Base-by-base conservation (phyloP, 2,888 invertebrate species). In the Gymnosoma rotundatum region DNA sequence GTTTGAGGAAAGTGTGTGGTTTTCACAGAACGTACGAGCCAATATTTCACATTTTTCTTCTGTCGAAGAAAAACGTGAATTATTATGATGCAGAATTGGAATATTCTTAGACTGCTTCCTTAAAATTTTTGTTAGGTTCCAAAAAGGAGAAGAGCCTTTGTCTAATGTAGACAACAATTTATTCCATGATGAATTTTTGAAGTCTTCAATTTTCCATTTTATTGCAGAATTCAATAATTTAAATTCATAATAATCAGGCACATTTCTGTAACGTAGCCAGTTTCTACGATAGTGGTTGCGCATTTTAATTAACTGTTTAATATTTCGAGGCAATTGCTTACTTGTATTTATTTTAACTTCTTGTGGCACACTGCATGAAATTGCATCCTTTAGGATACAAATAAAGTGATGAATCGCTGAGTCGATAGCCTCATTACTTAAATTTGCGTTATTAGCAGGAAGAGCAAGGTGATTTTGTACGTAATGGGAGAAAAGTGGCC, bases 241-340 rank as follows among this genome's bases (percentile, higher is more conserved):
- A 38, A 25, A 48, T 9, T 64, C 64, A 64, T 64, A 64, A 16
- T 64, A 64, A 16, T 64, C 64, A 20, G 14, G 25, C 14, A 25
- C n/a, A n/a, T n/a, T n/a, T n/a, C n/a, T n/a, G n/a, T n/a, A n/a
- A n/a, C n/a, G n/a, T n/a, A n/a, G n/a, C n/a, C n/a, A n/a, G n/a
- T n/a, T n/a, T n/a, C n/a, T n/a, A n/a, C n/a, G n/a, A n/a, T n/a
- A n/a, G n/a, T n/a, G n/a, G n/a, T n/a, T n/a, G n/a, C n/a, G n/a
- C n/a, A n/a, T n/a, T n/a, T n/a, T n/a, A n/a, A n/a, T n/a, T n/a
- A n/a, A n/a, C n/a, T n/a, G n/a, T n/a, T n/a, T 64, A 4, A 64
- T 64, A 16, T 64, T 64, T 16, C 48, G 4, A 12, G 61, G 61
- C 12, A 63, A 21, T 5, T 16, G 6, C 45, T 63, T 63, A 3